These are phyloP conservation scores for Chelonus insularis DNA, from an alignment of 1,140 invertebrate genomes.

Conservation along the genomic window DNA sequence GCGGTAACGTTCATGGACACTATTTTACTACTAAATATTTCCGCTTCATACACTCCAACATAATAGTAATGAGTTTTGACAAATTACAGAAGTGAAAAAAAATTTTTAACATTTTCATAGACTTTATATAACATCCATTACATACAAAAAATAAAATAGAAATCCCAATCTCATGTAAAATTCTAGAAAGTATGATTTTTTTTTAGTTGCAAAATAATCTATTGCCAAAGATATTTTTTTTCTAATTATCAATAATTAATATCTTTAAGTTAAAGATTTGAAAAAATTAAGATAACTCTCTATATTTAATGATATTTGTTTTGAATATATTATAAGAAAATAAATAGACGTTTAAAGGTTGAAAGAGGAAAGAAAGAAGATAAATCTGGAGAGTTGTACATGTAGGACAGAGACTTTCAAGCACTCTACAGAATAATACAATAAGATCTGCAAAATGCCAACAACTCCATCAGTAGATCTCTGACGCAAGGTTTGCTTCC, in stretches of 20 bases:
- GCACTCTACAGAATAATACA: conserved; percentile 17
- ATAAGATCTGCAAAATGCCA: conserved; percentile 39
- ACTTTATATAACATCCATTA: no score
- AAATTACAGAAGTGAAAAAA: background rate
- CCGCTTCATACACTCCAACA: conserved; percentile 39
- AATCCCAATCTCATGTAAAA: no score
- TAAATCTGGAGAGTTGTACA: conserved; percentile 6
- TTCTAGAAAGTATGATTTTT: no score
- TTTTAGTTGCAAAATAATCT: no score
- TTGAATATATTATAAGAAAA: no score
- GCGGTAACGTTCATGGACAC: conserved; percentile 38
- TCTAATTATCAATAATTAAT: no score
- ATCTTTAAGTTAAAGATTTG: no score
- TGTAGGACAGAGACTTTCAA: conserved; percentile 40
- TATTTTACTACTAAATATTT: conserved; percentile 32
- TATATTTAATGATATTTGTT: no score
- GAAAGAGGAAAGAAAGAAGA: conserved; percentile 12
- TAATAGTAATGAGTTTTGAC: background rate
- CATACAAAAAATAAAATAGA: no score
- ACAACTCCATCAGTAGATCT: conserved; percentile 37
- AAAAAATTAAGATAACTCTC: no score
- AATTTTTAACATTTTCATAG: background rate
- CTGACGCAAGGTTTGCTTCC: conserved; percentile 38
- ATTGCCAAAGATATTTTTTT: no score
- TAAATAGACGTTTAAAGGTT: background rate